Base-by-base conservation (phyloP, 2,888 invertebrate genomes). In the Xestia c-nigrum region DNA sequence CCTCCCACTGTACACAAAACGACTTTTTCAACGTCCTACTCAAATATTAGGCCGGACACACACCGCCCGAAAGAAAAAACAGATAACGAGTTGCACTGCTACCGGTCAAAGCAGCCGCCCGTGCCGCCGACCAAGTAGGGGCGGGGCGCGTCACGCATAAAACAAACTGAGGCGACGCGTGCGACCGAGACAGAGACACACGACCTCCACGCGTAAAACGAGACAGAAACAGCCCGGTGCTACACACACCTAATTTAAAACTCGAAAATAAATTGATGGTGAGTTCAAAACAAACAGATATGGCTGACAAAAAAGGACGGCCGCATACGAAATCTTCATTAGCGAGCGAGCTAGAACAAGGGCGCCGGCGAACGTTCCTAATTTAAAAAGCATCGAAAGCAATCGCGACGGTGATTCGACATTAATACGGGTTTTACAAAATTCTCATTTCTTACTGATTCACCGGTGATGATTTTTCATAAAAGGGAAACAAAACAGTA, bases 101-200 rank as follows among this genome's bases (percentile, higher is more conserved):
- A 96, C 96, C 95, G 96, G 95, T 94, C 96, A 96, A 96, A 96
- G 95, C 88, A 70, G 78, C 88, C 91, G 89, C 88, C 94, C 93
- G 94, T 92, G 94, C 93, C 91, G 94, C 94, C 93, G 84, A 89
- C 92, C 92, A 83, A 88, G 91, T 90, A 89, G 88, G 95, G 96
- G 96, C 96, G 96, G 92, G 95, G 94, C 96, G 90, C 95, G 95
- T 96, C 96, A 96, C 96, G 96, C 96, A 94, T 95, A 93, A 96
- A 96, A 96, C 96, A 96, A 96, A 96, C 96, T 94, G 72, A 90
- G 91, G 93, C 93, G 93, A 93, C 90, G 91, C 90, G 93, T 69
- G 90, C 87, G 92, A 95, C 89, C 91, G 92, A 91, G 93, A 95
- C 90, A 86, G 88, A 83, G 81, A 85, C 83, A 92, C 80, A 46